Evolutionary conservation across 37 sponge, comb jelly and placozoan genomes (phyloP).

Genomic region (Aplysina aerophoba): DNA sequence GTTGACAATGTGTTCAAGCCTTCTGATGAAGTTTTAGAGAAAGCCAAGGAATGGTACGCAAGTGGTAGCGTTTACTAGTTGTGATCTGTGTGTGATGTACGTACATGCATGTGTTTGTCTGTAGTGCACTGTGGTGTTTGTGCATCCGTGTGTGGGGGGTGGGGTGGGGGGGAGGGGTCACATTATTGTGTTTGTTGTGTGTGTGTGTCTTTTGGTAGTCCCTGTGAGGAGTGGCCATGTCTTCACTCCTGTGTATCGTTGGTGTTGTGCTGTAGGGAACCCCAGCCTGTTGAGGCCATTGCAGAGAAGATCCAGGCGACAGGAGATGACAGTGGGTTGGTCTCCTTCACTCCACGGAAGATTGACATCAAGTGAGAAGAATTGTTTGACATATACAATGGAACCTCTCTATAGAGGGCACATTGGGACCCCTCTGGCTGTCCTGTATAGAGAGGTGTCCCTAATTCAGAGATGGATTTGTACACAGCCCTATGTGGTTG

Average conservation of each 20-base stretch:
- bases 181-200: background rate
- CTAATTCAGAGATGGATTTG: too few relatives aligned
- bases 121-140: background rate
- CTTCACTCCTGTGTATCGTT: too few relatives aligned
- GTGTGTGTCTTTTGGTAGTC: too few relatives aligned
- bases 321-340: slow-evolving; percentile 71
- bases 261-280: slow-evolving; percentile 14
- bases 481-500: too few relatives aligned
- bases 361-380: slow-evolving; percentile 39
- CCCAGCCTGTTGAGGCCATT: background rate
- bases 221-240: too few relatives aligned
- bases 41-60: slow-evolving; percentile 72
- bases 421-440: too few relatives aligned
- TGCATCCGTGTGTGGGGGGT: background rate
- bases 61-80: slow-evolving; percentile 15
- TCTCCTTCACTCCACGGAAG: slow-evolving; percentile 42
- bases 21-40: slow-evolving; percentile 58
- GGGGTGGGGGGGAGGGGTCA: background rate
- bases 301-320: slow-evolving; percentile 44
- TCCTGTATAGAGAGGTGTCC: too few relatives aligned
- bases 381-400: too few relatives aligned
- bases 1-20: slow-evolving; percentile 56
- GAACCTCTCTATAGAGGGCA: too few relatives aligned
- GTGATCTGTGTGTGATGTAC: background rate
- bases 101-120: background rate